A percentile compares a stretch with the other conserved stretches of the same genome.
Conservation (phyloP, 2,113 vertebrate species). For the Lucifuga dentata region DNA sequence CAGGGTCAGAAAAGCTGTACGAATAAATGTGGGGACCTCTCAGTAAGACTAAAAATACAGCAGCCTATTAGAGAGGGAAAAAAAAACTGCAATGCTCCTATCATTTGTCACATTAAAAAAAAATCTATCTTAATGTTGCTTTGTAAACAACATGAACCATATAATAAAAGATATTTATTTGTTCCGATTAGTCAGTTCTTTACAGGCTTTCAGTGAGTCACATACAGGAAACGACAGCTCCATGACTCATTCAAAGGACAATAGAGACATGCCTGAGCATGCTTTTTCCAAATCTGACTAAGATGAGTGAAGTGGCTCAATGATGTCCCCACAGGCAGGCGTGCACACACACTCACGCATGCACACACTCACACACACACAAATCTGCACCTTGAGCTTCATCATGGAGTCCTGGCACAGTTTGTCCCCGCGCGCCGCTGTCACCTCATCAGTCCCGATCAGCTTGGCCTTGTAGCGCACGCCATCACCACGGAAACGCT, state of each 20-base stretch:
- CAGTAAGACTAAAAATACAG: conserved; percentile 50
- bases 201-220: conserved; percentile 52
- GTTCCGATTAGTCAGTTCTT: conserved; percentile 56
- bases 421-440: conserved; percentile 96
- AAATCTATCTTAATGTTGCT: conserved; percentile 13
- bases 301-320: conserved; percentile 49
- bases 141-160: conserved; percentile 9
- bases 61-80: conserved; percentile 21
- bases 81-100: conserved; percentile 7
- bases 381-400: conserved; percentile 92
- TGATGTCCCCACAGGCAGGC: conserved; percentile 38
- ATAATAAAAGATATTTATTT: conserved; percentile 48
- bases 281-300: conserved; percentile 51
- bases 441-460: conserved; percentile 96
- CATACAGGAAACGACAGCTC: conserved; percentile 51
- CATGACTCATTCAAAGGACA: conserved; percentile 64
- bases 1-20: conserved; percentile 17
- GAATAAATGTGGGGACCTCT: conserved; percentile 43
- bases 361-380: conserved; percentile 64
- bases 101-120: conserved; percentile 24
- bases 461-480: conserved; percentile 97
- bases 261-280: conserved; percentile 52
- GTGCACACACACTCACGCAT: conserved; percentile 66
- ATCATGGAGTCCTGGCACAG: conserved; percentile 99
- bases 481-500: conserved; percentile 97